These are phyloP conservation scores for Oreochromis spilurus DNA, from an alignment of 2,113 vertebrate species.

Conservation along the genomic window DNA sequence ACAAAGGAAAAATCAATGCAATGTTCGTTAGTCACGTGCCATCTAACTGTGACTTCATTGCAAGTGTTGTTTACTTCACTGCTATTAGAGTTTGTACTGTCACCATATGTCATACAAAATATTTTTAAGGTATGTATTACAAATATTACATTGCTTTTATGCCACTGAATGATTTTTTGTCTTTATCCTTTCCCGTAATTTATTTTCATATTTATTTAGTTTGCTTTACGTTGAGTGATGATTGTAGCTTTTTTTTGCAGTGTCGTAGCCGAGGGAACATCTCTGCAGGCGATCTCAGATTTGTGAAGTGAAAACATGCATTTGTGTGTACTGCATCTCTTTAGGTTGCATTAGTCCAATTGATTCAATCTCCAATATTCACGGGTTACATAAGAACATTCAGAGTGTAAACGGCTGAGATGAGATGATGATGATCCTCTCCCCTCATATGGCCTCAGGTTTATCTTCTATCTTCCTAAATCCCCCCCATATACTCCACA, in stretches of 20 bases:
- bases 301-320: neutral
- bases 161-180: neutral
- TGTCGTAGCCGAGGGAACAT: neutral
- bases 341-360: neutral
- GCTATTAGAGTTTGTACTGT: neutral
- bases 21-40: neutral
- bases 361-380: neutral
- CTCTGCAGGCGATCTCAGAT: neutral
- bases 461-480: neutral
- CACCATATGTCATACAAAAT: neutral
- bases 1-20: neutral
- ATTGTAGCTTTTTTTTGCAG: neutral
- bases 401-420: neutral
- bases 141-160: neutral
- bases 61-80: neutral
- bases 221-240: neutral
- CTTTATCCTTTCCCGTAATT: neutral
- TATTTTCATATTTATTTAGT: neutral
- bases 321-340: neutral
- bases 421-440: neutral
- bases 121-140: neutral
- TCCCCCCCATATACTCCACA: neutral
- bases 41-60: neutral
- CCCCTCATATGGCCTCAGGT: neutral
- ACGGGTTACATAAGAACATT: conserved; percentile 9